Base-by-base conservation (phyloP, 2,888 invertebrate genomes). In the Hyposoter didymator region DNA sequence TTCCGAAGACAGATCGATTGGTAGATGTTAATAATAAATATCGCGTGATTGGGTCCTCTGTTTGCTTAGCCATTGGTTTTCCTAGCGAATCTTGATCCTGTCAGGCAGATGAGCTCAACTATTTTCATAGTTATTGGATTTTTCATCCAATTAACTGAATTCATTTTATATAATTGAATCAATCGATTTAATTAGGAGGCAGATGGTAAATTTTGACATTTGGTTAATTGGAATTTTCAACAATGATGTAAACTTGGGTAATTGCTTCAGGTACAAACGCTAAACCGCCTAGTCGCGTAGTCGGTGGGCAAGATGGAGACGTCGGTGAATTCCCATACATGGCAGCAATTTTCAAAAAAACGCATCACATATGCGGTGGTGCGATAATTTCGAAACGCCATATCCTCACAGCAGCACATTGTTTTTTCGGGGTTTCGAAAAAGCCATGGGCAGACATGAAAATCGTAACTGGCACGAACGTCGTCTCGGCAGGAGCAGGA, bases 401-500 rank as follows among this genome's bases (percentile, higher is more conserved):
- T 80, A 76, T 90, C 14, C 72, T 90, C 10, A 89, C 90, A 14
- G 90, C 90, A 69, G 90, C 88, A 39, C 90, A 90, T 76, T 90
- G 90, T 35, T 1, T 76, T 19, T 19, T 32, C 4, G 62, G 64
- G 2, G 32, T 59, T 7, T 47, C 84, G 1, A 0, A 22, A 0
- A 0, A 62, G 8, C 74, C 67, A 22, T 7, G n/a, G 62, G 45
- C 59, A 12, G 82, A 88, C 22, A 79, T 87, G 72, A 70, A 45
- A 17, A 80, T 88, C 2, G 75, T 87, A 14, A 84, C 78, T 10
- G 88, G 88, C 2, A 78, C 78, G 0, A 87, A 83, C 14, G 62
- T 49, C 0, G 14, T 82, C 22, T 19, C 81, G 12, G 19, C 43
- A 19, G 84, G 69, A 17, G 84, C 81, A 10, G 87, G 88, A 10